Evolutionary conservation across 2,113 vertebrate genomes (phyloP).

Genomic region (Prionailurus viverrinus): DNA sequence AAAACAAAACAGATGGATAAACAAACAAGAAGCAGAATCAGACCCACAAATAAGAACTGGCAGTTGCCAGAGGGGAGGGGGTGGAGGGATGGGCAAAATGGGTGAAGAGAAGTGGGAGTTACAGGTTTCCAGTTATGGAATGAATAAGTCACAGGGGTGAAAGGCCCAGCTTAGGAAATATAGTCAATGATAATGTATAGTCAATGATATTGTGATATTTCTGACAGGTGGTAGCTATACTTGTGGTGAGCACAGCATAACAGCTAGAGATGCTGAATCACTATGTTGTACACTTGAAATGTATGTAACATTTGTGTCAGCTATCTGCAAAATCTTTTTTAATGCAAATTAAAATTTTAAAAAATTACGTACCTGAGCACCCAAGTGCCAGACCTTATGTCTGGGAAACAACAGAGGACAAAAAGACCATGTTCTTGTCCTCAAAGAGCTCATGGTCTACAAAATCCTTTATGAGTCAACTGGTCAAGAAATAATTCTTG

Average conservation of each 20-base stretch:
- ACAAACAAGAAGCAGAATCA: not conserved
- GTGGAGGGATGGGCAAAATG: not conserved
- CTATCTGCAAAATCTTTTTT: not conserved
- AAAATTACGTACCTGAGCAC: not conserved
- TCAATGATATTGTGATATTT: too few species aligned
- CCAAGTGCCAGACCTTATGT: not conserved
- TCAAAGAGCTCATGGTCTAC: not conserved
- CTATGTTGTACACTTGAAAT: not conserved
- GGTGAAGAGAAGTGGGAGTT: not conserved
- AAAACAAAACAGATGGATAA: not conserved
- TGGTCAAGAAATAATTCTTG: not conserved
- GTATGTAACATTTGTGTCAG: not conserved
- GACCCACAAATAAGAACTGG: not conserved
- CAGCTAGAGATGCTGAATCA: not conserved
- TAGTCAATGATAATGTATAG: not conserved
- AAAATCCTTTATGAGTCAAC: not conserved
- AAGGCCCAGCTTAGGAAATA: not conserved
- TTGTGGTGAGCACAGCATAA: not conserved
- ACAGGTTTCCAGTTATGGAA: not conserved
- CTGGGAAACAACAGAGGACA: not conserved
- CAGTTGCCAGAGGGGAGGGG: not conserved
- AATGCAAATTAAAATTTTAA: not conserved
- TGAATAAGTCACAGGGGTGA: not conserved
- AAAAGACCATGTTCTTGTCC: not conserved
- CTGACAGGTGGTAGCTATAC: not conserved